Percentiles rank a stretch among this genome's conserved stretches.
Conservation (phyloP, 2,888 invertebrate genomes). For the Drosophila mettleri region DNA sequence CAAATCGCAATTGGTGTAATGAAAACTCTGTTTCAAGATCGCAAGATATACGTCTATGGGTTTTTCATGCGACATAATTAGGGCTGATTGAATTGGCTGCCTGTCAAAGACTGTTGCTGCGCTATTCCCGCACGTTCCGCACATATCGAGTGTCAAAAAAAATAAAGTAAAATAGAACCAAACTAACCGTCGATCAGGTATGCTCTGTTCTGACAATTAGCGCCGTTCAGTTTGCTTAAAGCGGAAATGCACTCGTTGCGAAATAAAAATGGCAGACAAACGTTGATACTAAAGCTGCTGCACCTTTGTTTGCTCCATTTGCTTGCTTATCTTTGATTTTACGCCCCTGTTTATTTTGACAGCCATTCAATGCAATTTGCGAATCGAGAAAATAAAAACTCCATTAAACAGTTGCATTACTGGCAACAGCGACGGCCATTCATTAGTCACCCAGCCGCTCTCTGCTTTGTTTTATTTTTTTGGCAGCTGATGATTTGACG, state of each 20-base stretch:
- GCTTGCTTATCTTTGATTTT: constrained; percentile 31
- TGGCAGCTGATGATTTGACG: constrained; percentile 14
- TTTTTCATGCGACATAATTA: constrained; percentile 75
- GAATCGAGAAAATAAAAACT: constrained; percentile 3
- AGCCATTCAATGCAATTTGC: constrained; percentile 10
- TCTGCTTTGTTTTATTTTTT: constrained; percentile 19
- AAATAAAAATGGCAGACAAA: constrained; percentile 16
- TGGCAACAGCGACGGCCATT: constrained; percentile 18
- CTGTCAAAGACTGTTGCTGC: constrained; percentile 58
- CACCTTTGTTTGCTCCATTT: constrained; percentile 9
- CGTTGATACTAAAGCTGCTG: constrained; percentile 20
- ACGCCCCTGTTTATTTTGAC: constrained; percentile 34
- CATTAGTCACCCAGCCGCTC: constrained; percentile 45
- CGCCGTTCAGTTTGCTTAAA: constrained; percentile 19
- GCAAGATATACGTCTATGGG: constrained; percentile 16
- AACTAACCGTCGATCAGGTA: constrained; percentile 43
- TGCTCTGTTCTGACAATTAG: constrained; percentile 43
- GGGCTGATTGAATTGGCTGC: constrained; percentile 66
- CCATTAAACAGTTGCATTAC: constrained; percentile 27
- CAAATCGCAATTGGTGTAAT: constrained; percentile 43
- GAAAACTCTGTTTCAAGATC: constrained; percentile 34
- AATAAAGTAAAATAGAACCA: no score
- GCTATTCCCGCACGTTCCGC: constrained; percentile 26
- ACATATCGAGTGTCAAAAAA: constrained; percentile 69
- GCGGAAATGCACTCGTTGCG: constrained; percentile 52